Percentiles rank a stretch among this genome's conserved stretches.
Evolutionary conservation across 2,888 invertebrate species (phyloP).

Genomic region (Euclidia mi): DNA sequence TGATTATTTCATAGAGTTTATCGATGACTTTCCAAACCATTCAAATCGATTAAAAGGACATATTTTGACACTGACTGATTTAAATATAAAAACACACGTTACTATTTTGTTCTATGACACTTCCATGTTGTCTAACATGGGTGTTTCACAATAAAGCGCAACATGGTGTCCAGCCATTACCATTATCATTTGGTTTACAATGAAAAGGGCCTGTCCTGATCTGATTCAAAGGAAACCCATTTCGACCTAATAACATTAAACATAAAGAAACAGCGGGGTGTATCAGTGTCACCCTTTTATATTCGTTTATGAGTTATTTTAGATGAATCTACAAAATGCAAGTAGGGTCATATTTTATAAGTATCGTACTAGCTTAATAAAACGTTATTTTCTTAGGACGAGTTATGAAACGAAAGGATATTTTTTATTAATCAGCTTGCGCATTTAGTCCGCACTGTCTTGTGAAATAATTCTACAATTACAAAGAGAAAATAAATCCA

Average conservation of each 20-base stretch:
- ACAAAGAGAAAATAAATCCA: too few relatives aligned
- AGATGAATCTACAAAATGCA: slow-evolving; percentile 61
- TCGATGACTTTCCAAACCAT: too few relatives aligned
- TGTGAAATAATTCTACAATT: too few relatives aligned
- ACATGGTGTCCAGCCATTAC: slow-evolving; percentile 84
- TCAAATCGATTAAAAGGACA: too few relatives aligned
- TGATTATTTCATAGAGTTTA: too few relatives aligned
- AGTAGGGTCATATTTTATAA: slow-evolving; percentile 28
- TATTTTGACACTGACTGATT: background rate
- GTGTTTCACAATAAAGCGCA: slow-evolving; percentile 74
- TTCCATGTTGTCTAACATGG: slow-evolving; percentile 59
- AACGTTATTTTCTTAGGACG: too few relatives aligned
- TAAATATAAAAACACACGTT: background rate
- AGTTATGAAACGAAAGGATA: too few relatives aligned
- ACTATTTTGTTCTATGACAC: slow-evolving; percentile 17
- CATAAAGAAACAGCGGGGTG: slow-evolving; percentile 87
- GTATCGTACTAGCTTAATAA: too few relatives aligned
- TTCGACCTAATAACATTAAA: slow-evolving; percentile 83
- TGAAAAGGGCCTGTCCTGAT: slow-evolving; percentile 77
- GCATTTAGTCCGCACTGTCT: too few relatives aligned
- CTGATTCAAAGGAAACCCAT: slow-evolving; percentile 80
- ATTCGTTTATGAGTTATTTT: slow-evolving; percentile 67
- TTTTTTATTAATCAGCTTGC: too few relatives aligned
- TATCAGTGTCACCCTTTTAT: slow-evolving; percentile 86
- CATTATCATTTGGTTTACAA: slow-evolving; percentile 88